Conservation (phyloP, 2,888 invertebrate species). For the Operophtera brumata region DNA sequence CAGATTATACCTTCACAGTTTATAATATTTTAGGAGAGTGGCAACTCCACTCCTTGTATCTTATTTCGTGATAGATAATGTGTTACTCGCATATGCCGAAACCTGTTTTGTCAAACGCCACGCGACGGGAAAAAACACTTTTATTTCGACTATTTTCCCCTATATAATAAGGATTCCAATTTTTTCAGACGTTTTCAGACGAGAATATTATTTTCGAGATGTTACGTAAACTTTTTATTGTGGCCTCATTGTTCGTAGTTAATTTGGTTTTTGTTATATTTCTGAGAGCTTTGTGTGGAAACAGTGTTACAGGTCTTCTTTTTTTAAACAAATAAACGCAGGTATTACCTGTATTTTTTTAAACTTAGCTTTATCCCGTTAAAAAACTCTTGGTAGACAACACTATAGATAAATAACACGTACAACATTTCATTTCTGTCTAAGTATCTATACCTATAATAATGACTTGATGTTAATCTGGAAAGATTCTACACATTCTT, state of each 20-base stretch:
- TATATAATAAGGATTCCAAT: constrained; percentile 34
- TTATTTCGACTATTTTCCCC: constrained; percentile 36
- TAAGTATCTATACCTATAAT: too few relatives aligned
- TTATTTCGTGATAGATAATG: constrained; percentile 74
- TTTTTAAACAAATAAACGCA: neutral
- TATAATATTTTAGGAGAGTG: neutral
- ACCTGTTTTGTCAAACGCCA: constrained; percentile 76
- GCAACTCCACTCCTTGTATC: constrained; percentile 48
- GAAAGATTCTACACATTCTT: too few relatives aligned
- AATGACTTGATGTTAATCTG: too few relatives aligned
- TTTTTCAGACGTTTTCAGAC: constrained; percentile 25
- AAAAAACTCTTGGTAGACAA: too few relatives aligned
- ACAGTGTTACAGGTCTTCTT: constrained; percentile 1
- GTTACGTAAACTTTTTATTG: constrained; percentile 31
- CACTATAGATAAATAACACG: too few relatives aligned
- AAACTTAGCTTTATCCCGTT: too few relatives aligned
- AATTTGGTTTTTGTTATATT: constrained; percentile 25
- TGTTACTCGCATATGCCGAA: constrained; percentile 70
- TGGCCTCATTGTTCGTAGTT: constrained; percentile 26
- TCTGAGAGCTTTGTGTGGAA: neutral
- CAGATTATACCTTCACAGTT: too few relatives aligned
- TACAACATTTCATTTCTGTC: too few relatives aligned
- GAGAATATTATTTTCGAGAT: constrained; percentile 31
- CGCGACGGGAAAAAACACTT: constrained; percentile 37
- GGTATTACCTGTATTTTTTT: too few relatives aligned